A percentile compares a stretch with the other conserved stretches of the same genome.
Evolutionary conservation across 2,888 invertebrate genomes (phyloP).

Genomic region (Eupithecia inturbata): DNA sequence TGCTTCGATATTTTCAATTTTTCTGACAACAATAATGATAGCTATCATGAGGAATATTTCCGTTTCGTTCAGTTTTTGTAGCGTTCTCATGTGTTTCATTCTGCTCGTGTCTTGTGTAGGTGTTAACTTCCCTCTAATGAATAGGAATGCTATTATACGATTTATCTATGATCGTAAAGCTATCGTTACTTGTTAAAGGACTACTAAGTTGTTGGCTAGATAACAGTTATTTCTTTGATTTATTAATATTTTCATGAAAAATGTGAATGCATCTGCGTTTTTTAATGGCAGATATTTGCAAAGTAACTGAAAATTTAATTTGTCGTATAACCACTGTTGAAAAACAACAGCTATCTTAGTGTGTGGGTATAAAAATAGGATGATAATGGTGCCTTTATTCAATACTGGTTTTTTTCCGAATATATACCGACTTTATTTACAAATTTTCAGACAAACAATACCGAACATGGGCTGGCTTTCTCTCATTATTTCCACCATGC

Average conservation of each 20-base stretch:
- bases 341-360: neutral
- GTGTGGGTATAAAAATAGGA: neutral
- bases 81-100: constrained; percentile 20
- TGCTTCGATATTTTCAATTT: neutral
- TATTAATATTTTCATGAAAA: neutral
- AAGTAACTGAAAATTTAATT: neutral
- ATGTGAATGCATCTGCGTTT: neutral
- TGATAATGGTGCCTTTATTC: neutral
- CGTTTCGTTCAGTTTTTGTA: neutral
- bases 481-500: constrained; percentile 13
- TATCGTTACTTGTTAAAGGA: constrained; percentile 31
- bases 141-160: constrained; percentile 37
- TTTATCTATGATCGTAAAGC: constrained; percentile 38
- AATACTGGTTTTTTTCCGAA: neutral
- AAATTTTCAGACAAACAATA: neutral
- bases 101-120: constrained; percentile 36
- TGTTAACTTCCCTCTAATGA: constrained; percentile 37
- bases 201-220: constrained; percentile 20
- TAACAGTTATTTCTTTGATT: constrained; percentile 8
- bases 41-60: neutral
- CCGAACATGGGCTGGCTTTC: neutral
- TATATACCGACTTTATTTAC: neutral
- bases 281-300: no score
- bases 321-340: neutral
- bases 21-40: neutral